These are phyloP conservation scores for Tryphoninae sp. DNA, from an alignment of 2,888 invertebrate species.

Conservation along the genomic window DNA sequence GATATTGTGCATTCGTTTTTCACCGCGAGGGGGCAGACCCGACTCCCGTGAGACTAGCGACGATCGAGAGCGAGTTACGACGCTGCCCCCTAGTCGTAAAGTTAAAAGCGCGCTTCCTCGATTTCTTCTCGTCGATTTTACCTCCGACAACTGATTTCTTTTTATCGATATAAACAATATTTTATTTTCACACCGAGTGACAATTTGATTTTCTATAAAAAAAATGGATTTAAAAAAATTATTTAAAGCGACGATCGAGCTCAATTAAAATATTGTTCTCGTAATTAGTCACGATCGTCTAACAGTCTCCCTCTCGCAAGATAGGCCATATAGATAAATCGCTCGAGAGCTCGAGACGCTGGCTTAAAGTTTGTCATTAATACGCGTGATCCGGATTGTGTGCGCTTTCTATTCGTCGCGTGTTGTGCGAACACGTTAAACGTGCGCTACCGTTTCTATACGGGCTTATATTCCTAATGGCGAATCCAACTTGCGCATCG, in stretches of 20 bases:
- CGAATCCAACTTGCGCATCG: too few relatives aligned
- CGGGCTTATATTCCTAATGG: too few relatives aligned
- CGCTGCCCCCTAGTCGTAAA: conserved; percentile 72
- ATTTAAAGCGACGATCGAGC: too few relatives aligned
- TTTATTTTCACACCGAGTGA: too few relatives aligned
- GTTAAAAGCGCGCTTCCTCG: conserved; percentile 71
- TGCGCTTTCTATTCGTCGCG: conserved; percentile 50
- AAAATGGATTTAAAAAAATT: too few relatives aligned
- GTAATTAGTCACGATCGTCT: too few relatives aligned
- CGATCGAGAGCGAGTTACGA: conserved; percentile 71
- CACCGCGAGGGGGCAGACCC: conserved; percentile 30
- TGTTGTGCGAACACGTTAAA: conserved; percentile 25
- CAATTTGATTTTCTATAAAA: too few relatives aligned
- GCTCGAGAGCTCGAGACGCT: too few relatives aligned
- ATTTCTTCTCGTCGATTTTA: conserved; percentile 52
- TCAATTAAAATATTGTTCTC: too few relatives aligned
- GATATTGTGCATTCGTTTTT: conserved; percentile 65
- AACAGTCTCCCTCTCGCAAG: too few relatives aligned
- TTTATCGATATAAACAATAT: too few relatives aligned
- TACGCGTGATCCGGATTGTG: conserved; percentile 62
- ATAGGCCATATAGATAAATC: too few relatives aligned
- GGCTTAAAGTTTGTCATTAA: conserved; percentile 50
- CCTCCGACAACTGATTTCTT: not conserved
- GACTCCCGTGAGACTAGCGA: conserved; percentile 57
- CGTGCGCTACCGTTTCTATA: conserved; percentile 21